These are phyloP conservation scores for Hippocampus barbouri DNA, from an alignment of 2,113 vertebrate species.

Conservation along the genomic window DNA sequence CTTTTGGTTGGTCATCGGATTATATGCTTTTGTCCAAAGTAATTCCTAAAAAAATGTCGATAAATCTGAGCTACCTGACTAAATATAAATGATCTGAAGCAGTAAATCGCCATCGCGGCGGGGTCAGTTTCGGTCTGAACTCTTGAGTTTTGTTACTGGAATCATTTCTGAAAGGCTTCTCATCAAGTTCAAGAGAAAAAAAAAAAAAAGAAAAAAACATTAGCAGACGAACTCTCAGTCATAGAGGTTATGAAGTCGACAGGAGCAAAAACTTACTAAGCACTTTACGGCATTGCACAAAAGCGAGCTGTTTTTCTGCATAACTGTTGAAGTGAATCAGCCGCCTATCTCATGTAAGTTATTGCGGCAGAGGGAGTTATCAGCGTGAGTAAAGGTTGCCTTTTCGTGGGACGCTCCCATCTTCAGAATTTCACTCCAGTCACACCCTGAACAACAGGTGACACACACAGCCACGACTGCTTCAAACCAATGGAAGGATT, in stretches of 20 bases:
- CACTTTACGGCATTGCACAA: not conserved
- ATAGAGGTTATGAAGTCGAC: not conserved
- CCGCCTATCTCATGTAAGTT: conserved; percentile 10
- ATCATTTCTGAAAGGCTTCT: not conserved
- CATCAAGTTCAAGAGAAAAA: not conserved
- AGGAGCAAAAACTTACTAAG: not conserved
- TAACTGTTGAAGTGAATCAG: conserved; percentile 5
- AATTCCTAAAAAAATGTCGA: conserved; percentile 14
- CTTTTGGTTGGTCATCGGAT: conserved; percentile 1
- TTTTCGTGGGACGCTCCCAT: conserved; percentile 37
- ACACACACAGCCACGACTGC: not conserved
- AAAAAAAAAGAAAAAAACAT: not conserved
- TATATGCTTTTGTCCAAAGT: conserved; percentile 1
- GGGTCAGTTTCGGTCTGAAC: conserved; percentile 7
- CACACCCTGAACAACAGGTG: conserved; percentile 30
- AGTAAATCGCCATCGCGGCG: conserved; percentile 1
- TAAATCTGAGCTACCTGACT: conserved; percentile 20
- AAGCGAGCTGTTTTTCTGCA: conserved; percentile 3
- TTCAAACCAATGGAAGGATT: not conserved
- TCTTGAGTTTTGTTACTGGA: not conserved
- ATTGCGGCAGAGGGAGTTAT: conserved; percentile 18
- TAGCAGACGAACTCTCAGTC: not conserved
- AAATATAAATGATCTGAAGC: conserved; percentile 22
- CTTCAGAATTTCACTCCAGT: conserved; percentile 25
- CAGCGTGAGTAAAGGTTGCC: conserved; percentile 43